Conservation (phyloP, 2,888 invertebrate species). For the Galerucella pusilla region DNA sequence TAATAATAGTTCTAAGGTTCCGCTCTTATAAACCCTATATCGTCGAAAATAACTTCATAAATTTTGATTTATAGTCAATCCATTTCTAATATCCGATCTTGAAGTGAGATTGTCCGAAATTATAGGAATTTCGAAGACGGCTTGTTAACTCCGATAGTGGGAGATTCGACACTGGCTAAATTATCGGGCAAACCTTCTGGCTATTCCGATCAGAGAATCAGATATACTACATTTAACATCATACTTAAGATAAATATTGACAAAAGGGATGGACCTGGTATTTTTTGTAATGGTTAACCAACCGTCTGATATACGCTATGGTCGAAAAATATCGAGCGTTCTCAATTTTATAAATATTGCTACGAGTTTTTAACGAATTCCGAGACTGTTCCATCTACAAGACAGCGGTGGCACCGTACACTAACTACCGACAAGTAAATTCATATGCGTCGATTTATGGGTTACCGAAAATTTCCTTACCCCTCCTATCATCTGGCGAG, state of each 20-base stretch:
- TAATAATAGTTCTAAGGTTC: conserved; percentile 38
- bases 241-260: conserved; percentile 51
- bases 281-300: conserved; percentile 40
- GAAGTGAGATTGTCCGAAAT: conserved; percentile 38
- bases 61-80: conserved; percentile 43
- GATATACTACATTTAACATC: conserved; percentile 45
- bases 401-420: too few relatives aligned
- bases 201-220: conserved; percentile 38
- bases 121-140: conserved; percentile 39
- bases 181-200: conserved; percentile 43
- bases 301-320: conserved; percentile 22
- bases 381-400: too few relatives aligned
- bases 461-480: too few relatives aligned
- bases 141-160: conserved; percentile 41
- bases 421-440: too few relatives aligned
- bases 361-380: too few relatives aligned
- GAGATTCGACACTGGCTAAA: conserved; percentile 42
- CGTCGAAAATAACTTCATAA: conserved; percentile 41
- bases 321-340: background rate
- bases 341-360: background rate
- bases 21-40: conserved; percentile 34
- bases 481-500: too few relatives aligned
- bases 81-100: conserved; percentile 44
- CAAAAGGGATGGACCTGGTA: conserved; percentile 39
- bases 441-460: too few relatives aligned